Percentiles rank a stretch among this genome's conserved stretches.
Evolutionary conservation across 1,140 invertebrate genomes (phyloP).

Genomic region (Brachystomella parvula): DNA sequence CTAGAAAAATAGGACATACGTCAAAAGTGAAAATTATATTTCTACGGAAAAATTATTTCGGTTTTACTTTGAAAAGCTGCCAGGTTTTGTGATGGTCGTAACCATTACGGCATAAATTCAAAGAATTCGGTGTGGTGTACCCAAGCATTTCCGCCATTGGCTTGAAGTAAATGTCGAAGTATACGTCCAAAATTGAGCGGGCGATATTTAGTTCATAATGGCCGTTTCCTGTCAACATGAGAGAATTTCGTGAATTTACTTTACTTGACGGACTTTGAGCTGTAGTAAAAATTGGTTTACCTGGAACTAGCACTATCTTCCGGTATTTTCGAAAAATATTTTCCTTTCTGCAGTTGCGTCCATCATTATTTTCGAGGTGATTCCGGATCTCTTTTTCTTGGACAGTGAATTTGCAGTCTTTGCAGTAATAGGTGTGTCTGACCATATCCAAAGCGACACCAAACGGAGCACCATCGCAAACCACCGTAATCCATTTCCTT

Average conservation of each 20-base stretch:
- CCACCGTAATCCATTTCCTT: background rate
- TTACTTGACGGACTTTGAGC: background rate
- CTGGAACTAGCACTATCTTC: background rate
- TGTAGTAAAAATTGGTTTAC: background rate
- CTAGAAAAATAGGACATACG: background rate
- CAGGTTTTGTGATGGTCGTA: background rate
- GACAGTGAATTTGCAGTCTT: background rate
- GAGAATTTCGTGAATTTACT: background rate
- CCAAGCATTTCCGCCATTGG: background rate
- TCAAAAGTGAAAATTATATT: background rate
- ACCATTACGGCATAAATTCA: background rate
- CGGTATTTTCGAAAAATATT: background rate
- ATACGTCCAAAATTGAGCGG: background rate
- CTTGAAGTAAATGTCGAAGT: background rate
- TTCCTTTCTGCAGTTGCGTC: background rate
- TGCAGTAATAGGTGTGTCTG: background rate
- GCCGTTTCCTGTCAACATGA: background rate
- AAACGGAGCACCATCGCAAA: background rate
- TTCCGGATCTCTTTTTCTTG: background rate
- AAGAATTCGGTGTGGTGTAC: background rate
- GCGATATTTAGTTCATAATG: background rate
- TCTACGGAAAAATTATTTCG: too few species aligned
- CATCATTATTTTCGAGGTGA: background rate
- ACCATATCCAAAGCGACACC: background rate
- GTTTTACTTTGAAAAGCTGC: background rate